Evolutionary conservation across 2,888 invertebrate species (phyloP).

Genomic region (Latheticus oryzae): DNA sequence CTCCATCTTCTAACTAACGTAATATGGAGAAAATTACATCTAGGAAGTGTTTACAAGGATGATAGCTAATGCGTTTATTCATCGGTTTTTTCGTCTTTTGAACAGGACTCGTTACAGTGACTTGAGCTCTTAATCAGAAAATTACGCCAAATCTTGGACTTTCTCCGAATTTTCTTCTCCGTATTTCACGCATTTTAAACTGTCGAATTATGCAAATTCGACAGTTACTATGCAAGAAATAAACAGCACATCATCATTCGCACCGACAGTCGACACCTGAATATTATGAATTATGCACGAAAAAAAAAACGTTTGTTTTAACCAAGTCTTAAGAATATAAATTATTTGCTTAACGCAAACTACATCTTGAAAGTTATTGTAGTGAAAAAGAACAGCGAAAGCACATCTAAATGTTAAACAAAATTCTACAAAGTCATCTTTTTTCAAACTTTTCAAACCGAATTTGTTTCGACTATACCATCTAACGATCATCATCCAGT

Average conservation of each 20-base stretch:
- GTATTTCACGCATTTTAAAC: slow-evolving; percentile 27
- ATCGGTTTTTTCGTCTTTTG: slow-evolving; percentile 14
- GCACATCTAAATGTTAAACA: slow-evolving; percentile 46
- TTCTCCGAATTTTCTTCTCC: slow-evolving; percentile 4
- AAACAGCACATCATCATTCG: slow-evolving; percentile 18
- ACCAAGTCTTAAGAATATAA: slow-evolving; percentile 19
- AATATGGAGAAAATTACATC: not conserved
- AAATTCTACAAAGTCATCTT: slow-evolving; percentile 46
- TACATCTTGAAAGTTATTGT: slow-evolving; percentile 38
- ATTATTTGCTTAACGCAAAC: slow-evolving; percentile 23
- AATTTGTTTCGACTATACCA: slow-evolving; percentile 27
- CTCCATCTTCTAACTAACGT: slow-evolving; percentile 13
- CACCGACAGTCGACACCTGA: slow-evolving; percentile 30
- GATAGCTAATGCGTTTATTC: slow-evolving; percentile 20
- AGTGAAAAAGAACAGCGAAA: slow-evolving; percentile 45
- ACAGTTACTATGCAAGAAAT: slow-evolving; percentile 24
- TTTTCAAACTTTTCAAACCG: slow-evolving; percentile 33
- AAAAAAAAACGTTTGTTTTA: slow-evolving; percentile 18
- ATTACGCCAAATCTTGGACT: too few relatives aligned
- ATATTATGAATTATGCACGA: slow-evolving; percentile 34
- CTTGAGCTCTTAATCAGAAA: slow-evolving; percentile 4
- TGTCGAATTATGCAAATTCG: slow-evolving; percentile 29
- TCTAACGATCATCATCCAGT: slow-evolving; percentile 28
- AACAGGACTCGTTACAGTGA: slow-evolving; percentile 15
- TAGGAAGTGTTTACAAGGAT: slow-evolving; percentile 19